Evolutionary conservation across 1,140 invertebrate species (phyloP), one percentile per base, ranked within the genome.

Genomic region (Heliconius eleuchia): DNA sequence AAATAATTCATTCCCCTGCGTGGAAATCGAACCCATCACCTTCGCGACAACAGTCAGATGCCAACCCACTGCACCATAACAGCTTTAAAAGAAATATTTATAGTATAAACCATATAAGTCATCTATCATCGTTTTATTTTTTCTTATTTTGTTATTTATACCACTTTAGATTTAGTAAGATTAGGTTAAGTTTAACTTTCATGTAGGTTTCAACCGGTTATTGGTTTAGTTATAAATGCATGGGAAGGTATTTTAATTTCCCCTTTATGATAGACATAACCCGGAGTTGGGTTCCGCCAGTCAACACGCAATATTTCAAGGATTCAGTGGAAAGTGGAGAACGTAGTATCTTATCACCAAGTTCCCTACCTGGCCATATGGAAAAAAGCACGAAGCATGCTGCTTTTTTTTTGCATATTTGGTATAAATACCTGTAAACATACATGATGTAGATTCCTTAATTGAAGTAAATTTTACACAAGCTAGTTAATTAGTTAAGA

Each of bases 121-220:
- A 66, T 66, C 60, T 66, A 66, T 66, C 60, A 66, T 30, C 13
- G 11, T 27, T 16, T 66, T 30, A n/a, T 66, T 66, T 66, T 30
- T 16, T 30, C 27, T 66, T 30, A 66, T 66, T 66, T 30, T 66
- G 60, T 30, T 66, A 66, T 16, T 66, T 30, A 66, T 66, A 30
- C 27, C 13, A 57, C 55, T 66, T 66, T 27, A 66, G 60, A 66
- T 66, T 60, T 66, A 27, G 60, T 11, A 66, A 66, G 60, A 66
- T 66, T 66, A 66, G 27, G 60, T 66, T 66, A 66, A 66, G 23
- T 66, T 66, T 66, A 66, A 66, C 60, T 66, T 66, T 66, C 27
- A 66, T 66, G 27, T 66, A 30, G 9, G 13, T 66, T 30, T 66
- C 3, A 66, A 66, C 23, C 60, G 60, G 60, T 66, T 66, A 30